Conservation (phyloP, 2,888 invertebrate species). For the Salticus scenicus region DNA sequence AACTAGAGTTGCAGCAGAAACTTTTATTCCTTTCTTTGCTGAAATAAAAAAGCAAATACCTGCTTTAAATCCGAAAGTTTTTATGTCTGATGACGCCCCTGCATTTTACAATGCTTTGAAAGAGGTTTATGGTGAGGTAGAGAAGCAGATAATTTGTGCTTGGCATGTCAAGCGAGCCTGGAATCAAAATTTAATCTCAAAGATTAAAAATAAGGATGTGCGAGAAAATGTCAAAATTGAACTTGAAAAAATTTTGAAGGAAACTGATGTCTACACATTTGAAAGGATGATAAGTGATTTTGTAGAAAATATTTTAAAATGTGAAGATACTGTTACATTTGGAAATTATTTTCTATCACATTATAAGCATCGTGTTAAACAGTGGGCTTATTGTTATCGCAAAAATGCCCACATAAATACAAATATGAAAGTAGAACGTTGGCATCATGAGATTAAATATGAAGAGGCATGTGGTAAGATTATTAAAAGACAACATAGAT, state of each 20-base stretch:
- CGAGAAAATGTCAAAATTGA: neutral
- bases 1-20: neutral
- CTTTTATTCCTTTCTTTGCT: neutral
- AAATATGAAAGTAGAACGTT: neutral
- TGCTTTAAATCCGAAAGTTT: neutral
- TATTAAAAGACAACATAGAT: too few species aligned
- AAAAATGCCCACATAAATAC: neutral
- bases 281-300: too few species aligned
- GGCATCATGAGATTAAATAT: too few species aligned
- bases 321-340: neutral
- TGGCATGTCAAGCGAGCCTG: neutral
- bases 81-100: slow-evolving; percentile 68
- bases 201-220: neutral
- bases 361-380: neutral
- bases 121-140: slow-evolving; percentile 19
- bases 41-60: neutral
- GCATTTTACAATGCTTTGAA: slow-evolving; percentile 66
- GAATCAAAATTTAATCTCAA: neutral
- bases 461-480: too few species aligned
- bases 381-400: slow-evolving; percentile 8
- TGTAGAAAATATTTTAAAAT: neutral
- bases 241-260: neutral
- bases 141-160: neutral
- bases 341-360: neutral
- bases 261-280: neutral